A percentile compares a stretch with the other conserved stretches of the same genome.
Conservation (phyloP, 2,888 invertebrate species). For the Phytoseiulus persimilis region DNA sequence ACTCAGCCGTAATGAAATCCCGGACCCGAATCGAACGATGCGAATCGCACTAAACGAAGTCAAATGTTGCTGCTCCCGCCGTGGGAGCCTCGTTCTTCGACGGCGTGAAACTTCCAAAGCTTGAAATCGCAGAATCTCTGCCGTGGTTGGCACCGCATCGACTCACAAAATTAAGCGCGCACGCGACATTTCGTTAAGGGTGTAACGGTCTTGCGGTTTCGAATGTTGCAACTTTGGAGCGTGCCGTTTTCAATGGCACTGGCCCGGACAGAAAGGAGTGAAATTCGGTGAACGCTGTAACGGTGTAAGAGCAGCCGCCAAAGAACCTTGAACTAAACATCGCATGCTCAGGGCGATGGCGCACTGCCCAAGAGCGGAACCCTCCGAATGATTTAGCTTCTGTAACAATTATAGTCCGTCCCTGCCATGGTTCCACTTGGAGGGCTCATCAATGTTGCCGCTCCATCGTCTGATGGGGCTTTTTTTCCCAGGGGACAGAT, state of each 20-base stretch:
- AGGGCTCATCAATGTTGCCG: no score
- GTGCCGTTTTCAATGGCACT: not conserved
- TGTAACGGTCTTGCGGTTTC: not conserved
- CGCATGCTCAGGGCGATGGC: not conserved
- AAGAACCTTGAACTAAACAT: not conserved
- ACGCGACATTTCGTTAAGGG: not conserved
- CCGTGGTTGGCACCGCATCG: not conserved
- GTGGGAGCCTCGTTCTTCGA: not conserved
- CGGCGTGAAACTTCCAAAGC: not conserved
- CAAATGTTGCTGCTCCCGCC: not conserved
- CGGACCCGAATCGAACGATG: not conserved
- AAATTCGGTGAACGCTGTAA: not conserved
- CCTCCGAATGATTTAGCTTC: not conserved
- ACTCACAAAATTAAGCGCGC: not conserved
- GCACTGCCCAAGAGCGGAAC: not conserved
- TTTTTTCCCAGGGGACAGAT: no score
- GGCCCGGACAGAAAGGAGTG: not conserved
- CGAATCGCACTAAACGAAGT: not conserved
- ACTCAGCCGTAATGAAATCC: not conserved
- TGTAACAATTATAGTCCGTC: not conserved
- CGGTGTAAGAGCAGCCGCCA: not conserved
- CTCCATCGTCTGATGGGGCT: no score
- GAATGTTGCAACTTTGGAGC: not conserved
- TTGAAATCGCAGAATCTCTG: not conserved
- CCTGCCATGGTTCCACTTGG: no score